These are phyloP conservation scores for rabbit (Oryctolagus cuniculus) DNA, from an alignment of 2,113 vertebrate species.

Conservation along the genomic window DNA sequence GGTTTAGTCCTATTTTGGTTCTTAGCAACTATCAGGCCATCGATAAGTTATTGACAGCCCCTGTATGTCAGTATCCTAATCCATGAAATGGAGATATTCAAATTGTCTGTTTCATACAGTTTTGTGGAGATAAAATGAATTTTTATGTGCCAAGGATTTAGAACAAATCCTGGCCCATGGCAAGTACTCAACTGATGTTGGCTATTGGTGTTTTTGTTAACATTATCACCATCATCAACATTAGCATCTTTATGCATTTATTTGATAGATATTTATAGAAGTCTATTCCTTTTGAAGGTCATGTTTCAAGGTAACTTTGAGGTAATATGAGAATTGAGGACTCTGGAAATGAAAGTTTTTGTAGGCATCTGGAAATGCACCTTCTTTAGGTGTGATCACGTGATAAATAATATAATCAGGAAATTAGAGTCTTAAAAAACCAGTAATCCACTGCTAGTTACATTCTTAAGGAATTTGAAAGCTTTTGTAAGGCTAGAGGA, in stretches of 20 bases:
- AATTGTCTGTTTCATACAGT: background rate
- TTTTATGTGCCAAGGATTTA: background rate
- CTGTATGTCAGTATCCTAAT: background rate
- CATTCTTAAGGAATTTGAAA: constrained; percentile 51
- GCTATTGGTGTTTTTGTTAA: background rate
- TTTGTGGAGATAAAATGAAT: background rate
- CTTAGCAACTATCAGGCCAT: background rate
- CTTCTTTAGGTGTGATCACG: background rate
- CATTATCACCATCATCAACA: background rate
- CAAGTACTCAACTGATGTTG: background rate
- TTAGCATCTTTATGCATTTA: background rate
- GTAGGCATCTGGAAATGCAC: background rate
- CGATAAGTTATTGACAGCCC: background rate
- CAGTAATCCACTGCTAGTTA: background rate
- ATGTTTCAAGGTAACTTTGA: constrained; percentile 37
- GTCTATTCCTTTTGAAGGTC: background rate
- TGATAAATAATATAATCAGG: background rate
- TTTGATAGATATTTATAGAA: constrained; percentile 44
- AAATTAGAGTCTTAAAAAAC: constrained; percentile 34
- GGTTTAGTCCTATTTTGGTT: background rate
- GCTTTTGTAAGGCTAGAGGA: background rate
- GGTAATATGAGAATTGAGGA: background rate
- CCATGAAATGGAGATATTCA: constrained; percentile 9
- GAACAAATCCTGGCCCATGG: background rate
- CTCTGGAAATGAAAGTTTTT: constrained; percentile 36